Evolutionary conservation across 1,140 invertebrate genomes (phyloP).

Genomic region (Diabrotica undecimpunctata): DNA sequence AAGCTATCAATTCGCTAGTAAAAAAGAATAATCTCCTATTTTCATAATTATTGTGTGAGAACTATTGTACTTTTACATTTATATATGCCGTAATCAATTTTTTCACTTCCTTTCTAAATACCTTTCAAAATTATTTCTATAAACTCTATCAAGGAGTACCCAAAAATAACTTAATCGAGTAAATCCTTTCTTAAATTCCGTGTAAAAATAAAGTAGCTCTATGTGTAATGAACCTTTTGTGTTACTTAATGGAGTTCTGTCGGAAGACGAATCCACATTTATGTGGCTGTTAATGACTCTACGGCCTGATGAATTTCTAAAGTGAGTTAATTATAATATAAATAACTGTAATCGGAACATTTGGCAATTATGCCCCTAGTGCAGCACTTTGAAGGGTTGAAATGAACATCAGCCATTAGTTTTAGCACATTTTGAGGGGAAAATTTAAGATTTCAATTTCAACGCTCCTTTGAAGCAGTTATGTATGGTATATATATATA

Average conservation of each 20-base stretch:
- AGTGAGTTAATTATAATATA: slow-evolving; percentile 10
- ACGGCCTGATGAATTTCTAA: slow-evolving; percentile 5
- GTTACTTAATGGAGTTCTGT: slow-evolving; percentile 2
- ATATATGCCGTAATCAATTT: too few relatives aligned
- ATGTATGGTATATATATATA: background rate
- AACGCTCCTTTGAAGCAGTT: background rate
- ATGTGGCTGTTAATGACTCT: slow-evolving; percentile 11
- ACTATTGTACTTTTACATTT: too few relatives aligned
- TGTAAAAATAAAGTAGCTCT: background rate
- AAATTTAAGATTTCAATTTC: background rate
- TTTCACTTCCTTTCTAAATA: too few relatives aligned
- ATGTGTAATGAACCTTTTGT: slow-evolving; percentile 2
- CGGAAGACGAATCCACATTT: background rate
- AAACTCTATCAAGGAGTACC: too few relatives aligned
- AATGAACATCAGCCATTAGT: background rate
- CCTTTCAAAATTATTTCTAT: too few relatives aligned
- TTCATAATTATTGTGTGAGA: too few relatives aligned
- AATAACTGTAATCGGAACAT: slow-evolving; percentile 10
- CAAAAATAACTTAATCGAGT: background rate
- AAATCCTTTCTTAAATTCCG: slow-evolving; percentile 3
- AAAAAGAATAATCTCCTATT: too few relatives aligned
- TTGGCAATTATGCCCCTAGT: slow-evolving; percentile 8
- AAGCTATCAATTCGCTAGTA: too few relatives aligned
- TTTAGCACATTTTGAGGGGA: background rate
- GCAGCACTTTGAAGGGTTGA: background rate